Evolutionary conservation across 2,113 vertebrate genomes (phyloP), one percentile per base, ranked within the genome.

Genomic region (Oncorhynchus nerka): DNA sequence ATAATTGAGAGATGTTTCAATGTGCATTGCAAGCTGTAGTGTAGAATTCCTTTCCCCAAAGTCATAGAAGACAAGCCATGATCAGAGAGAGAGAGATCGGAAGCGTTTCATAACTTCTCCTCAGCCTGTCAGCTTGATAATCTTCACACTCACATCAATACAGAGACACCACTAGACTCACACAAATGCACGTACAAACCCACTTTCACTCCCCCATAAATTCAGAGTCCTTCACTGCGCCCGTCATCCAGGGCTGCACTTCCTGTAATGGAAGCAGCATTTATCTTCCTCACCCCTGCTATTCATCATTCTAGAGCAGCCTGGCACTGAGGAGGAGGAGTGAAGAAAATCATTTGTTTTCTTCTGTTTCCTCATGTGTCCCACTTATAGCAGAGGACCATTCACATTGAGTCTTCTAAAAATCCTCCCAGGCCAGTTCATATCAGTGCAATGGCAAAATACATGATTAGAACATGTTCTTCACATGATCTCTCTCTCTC

Each of bases 301-400:
- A 67, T 32, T 77, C 39, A 74, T 84, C 76, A 85, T 62, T 0
- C 39, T 3, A 80, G 34, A 79, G 84, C 76, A 84, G 66, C 71
- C 49, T 19, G 48, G 65, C 74, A 72, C 16, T 48, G 69, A 75
- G 34, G 68, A 81, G 64, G 20, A 39, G n/a, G 67, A 20, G 8
- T 30, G 67, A 68, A 2, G 34, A 71, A 26, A 28, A 74, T 26
- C 30, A 0, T 1, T 39, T 49, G 66, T 7, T 16, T 34, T 0
- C 8, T 11, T 45, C 67, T 70, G 51, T 39, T 67, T 26, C 49
- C 30, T 4, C 0, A 4, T 30, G 68, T 51, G 32, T 13, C 65
- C 74, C 22, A 24, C n/a, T 3, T 22, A 75, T 26, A 61, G 20
- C 22, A 61, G 74, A 78, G 32, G 71, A 26, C 24, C 20, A n/a